These are phyloP conservation scores for Zoanthus solanderi DNA, from an alignment of 92 coral and sea anemone genomes.

Conservation along the genomic window DNA sequence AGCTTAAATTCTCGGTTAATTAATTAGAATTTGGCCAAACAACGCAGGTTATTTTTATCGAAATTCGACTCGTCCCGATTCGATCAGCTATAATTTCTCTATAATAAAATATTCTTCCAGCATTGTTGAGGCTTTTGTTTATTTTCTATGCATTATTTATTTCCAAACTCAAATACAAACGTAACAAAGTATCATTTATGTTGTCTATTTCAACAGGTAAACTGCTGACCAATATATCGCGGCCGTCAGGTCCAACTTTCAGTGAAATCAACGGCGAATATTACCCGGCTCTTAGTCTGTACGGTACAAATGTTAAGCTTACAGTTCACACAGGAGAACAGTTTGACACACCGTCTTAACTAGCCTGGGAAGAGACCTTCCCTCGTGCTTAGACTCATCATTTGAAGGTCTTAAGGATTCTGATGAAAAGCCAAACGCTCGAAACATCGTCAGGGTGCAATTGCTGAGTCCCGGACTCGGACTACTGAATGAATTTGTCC, in stretches of 20 bases:
- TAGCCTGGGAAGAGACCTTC: background rate
- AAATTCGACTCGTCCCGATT: too few species aligned
- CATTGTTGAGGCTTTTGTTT: too few species aligned
- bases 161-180: background rate
- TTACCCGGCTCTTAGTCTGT: conserved; percentile 88
- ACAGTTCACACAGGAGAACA: conserved; percentile 91
- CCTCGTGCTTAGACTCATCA: background rate
- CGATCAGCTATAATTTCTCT: too few species aligned
- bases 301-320: conserved; percentile 84
- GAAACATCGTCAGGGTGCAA: too few species aligned
- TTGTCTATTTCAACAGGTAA: conserved; percentile 60
- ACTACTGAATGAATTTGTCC: too few species aligned
- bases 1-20: too few species aligned
- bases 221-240: conserved; percentile 75
- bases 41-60: too few species aligned
- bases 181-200: background rate
- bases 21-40: too few species aligned
- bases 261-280: conserved; percentile 76
- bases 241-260: conserved; percentile 88
- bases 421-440: too few species aligned
- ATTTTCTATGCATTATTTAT: background rate
- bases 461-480: too few species aligned
- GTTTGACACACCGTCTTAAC: conserved; percentile 51
- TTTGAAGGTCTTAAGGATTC: too few species aligned
- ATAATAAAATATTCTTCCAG: too few species aligned